phyloP scores from a whole-genome alignment of 2,888 invertebrate species.

The Xylocampa areola region DNA sequence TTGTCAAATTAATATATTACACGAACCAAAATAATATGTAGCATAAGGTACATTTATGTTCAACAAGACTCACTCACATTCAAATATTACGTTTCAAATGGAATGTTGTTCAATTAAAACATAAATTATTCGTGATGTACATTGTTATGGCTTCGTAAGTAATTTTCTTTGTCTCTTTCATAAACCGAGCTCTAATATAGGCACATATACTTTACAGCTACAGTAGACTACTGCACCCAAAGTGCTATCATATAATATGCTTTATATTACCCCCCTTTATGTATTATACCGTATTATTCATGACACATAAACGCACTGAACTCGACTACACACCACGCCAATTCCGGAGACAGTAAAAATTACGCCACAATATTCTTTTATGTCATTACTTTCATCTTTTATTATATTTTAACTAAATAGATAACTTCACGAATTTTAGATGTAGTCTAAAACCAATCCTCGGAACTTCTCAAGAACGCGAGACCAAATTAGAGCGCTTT shows the following conservation, averaged over 20 bases:
- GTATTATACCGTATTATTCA: slow-evolving; percentile 62
- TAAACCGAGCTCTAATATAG: slow-evolving; percentile 28
- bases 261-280: slow-evolving; percentile 59
- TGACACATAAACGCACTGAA: slow-evolving; percentile 58
- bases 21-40: too few species aligned
- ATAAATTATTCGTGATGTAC: background rate
- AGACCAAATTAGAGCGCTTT: slow-evolving; percentile 51
- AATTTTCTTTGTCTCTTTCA: slow-evolving; percentile 28
- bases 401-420: slow-evolving; percentile 48
- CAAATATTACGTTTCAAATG: background rate
- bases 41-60: too few species aligned
- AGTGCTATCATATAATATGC: slow-evolving; percentile 48
- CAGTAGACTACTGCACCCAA: slow-evolving; percentile 36
- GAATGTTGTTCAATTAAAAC: background rate
- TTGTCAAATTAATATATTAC: too few species aligned
- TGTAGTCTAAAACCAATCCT: slow-evolving; percentile 33
- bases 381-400: slow-evolving; percentile 43
- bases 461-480: slow-evolving; percentile 41
- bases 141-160: slow-evolving; percentile 8
- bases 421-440: slow-evolving; percentile 49
- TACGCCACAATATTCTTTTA: slow-evolving; percentile 51
- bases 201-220: slow-evolving; percentile 34
- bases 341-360: slow-evolving; percentile 60
- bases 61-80: too few species aligned
- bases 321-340: slow-evolving; percentile 48